Evolutionary conservation across 1,140 invertebrate species (phyloP).

Genomic region (Megathymus violae): DNA sequence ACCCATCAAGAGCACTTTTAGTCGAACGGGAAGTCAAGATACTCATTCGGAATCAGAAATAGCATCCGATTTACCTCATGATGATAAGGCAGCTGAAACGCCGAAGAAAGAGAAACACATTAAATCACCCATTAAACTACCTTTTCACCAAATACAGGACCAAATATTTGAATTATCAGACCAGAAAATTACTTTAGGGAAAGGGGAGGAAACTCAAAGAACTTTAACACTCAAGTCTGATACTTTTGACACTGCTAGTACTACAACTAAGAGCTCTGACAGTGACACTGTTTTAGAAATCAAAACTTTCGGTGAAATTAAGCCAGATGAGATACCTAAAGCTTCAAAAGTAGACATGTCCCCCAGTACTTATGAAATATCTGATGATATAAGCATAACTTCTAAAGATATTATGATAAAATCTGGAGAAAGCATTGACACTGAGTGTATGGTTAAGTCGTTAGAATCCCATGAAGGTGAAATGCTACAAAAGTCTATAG

Average conservation of each 20-base stretch:
- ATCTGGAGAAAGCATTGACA: slow-evolving; percentile 84
- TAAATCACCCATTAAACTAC: slow-evolving; percentile 82
- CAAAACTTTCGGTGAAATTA: slow-evolving; percentile 78
- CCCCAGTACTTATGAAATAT: slow-evolving; percentile 65
- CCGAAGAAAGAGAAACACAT: slow-evolving; percentile 71
- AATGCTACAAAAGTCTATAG: slow-evolving; percentile 81
- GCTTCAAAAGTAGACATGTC: slow-evolving; percentile 63
- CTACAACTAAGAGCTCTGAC: slow-evolving; percentile 56
- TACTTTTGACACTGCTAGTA: slow-evolving; percentile 42
- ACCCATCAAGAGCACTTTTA: slow-evolving; percentile 79
- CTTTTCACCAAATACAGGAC: slow-evolving; percentile 85
- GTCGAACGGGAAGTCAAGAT: slow-evolving; percentile 83
- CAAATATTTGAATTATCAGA: slow-evolving; percentile 87
- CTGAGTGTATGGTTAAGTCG: slow-evolving; percentile 82
- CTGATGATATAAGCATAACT: slow-evolving; percentile 70
- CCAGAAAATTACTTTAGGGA: slow-evolving; percentile 79
- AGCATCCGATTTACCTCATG: slow-evolving; percentile 79
- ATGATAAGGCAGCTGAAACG: slow-evolving; percentile 64
- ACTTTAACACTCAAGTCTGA: slow-evolving; percentile 37
- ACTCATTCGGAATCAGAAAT: slow-evolving; percentile 84
- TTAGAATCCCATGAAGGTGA: slow-evolving; percentile 82
- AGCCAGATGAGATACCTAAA: slow-evolving; percentile 65
- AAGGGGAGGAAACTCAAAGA: slow-evolving; percentile 53
- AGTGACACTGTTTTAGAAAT: slow-evolving; percentile 53
- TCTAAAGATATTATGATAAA: slow-evolving; percentile 84